A percentile compares a stretch with the other conserved stretches of the same genome.
These are phyloP conservation scores for Nixonia krombeini DNA, from an alignment of 1,140 invertebrate genomes.

Conservation along the genomic window DNA sequence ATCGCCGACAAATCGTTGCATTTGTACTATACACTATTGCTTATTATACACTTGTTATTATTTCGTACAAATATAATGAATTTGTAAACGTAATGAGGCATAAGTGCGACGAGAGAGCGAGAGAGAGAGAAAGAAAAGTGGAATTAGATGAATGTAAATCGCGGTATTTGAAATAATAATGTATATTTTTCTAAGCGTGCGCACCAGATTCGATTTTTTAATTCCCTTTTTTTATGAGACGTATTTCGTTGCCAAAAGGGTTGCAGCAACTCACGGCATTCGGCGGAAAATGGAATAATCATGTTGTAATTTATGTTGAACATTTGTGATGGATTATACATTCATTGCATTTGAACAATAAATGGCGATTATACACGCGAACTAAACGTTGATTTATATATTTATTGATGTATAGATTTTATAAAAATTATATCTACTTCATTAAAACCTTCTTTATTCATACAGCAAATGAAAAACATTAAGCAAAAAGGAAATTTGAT, in stretches of 20 bases:
- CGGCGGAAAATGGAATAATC: constrained; percentile 48
- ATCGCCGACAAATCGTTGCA: constrained; percentile 17
- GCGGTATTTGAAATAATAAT: constrained; percentile 47
- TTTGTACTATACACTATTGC: constrained; percentile 38
- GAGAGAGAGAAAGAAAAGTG: constrained; percentile 4
- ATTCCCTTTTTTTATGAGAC: constrained; percentile 42
- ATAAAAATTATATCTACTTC: too few species aligned
- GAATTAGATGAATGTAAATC: constrained; percentile 21
- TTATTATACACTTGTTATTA: constrained; percentile 36
- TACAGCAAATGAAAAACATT: constrained; percentile 1
- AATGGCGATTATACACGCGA: constrained; percentile 29
- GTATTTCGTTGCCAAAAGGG: constrained; percentile 32
- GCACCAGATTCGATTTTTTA: constrained; percentile 44
- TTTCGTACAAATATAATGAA: constrained; percentile 29
- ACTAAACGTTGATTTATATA: too few species aligned
- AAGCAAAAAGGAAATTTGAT: too few species aligned
- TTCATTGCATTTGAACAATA: constrained; percentile 51
- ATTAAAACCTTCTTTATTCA: too few species aligned
- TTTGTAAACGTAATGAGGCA: constrained; percentile 17
- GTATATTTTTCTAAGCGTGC: constrained; percentile 63
- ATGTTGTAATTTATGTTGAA: constrained; percentile 60
- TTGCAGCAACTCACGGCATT: constrained; percentile 16
- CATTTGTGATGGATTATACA: constrained; percentile 50
- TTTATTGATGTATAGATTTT: too few species aligned
- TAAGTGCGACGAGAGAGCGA: too few species aligned